Evolutionary conservation across 2,113 vertebrate species (phyloP).

Genomic region (Glareola pratincola): DNA sequence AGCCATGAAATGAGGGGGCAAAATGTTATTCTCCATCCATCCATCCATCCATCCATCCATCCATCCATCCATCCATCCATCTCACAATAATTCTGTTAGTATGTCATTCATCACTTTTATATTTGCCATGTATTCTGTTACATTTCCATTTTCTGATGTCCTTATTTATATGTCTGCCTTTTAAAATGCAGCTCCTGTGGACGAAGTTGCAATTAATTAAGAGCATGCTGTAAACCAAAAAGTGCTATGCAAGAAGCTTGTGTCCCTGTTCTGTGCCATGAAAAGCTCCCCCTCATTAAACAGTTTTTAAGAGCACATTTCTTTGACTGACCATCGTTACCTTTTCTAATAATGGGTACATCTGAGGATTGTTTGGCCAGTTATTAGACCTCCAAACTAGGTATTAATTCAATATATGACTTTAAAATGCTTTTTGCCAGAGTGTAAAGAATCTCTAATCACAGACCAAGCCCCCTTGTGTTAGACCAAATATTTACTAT

Average conservation of each 20-base stretch:
- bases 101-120: neutral
- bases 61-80: neutral
- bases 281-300: conserved; percentile 37
- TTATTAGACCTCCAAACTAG: neutral
- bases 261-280: neutral
- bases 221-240: conserved; percentile 40
- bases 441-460: neutral
- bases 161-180: neutral
- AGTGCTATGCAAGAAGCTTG: conserved; percentile 32
- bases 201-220: conserved; percentile 56
- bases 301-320: conserved; percentile 24
- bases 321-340: neutral
- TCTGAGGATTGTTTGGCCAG: neutral
- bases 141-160: neutral
- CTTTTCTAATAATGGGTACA: neutral
- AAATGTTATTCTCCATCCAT: neutral
- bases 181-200: neutral
- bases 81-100: neutral
- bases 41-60: neutral
- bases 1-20: conserved; percentile 28
- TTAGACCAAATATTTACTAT: neutral
- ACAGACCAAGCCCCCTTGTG: neutral
- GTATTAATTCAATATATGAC: neutral
- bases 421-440: neutral
- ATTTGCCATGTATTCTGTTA: conserved; percentile 1